A percentile compares a stretch with the other conserved stretches of the same genome.
Conservation (phyloP, 2,888 invertebrate species). For the Drosophila putrida region DNA sequence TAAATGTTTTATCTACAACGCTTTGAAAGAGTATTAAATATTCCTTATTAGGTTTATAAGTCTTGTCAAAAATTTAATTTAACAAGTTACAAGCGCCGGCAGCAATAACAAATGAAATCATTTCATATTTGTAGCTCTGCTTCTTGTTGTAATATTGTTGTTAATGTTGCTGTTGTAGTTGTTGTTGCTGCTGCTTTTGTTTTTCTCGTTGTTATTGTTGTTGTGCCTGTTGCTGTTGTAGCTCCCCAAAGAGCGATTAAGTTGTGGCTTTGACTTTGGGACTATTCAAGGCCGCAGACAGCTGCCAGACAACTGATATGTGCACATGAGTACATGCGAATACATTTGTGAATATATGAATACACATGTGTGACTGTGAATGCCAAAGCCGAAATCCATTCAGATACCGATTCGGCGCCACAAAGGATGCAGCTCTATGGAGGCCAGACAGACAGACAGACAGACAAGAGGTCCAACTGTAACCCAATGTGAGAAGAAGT, state of each 20-base stretch:
- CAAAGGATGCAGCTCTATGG: slow-evolving; percentile 54
- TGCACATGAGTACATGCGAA: slow-evolving; percentile 75
- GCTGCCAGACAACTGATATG: slow-evolving; percentile 83
- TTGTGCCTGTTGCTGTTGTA: slow-evolving; percentile 23
- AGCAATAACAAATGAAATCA: slow-evolving; percentile 55
- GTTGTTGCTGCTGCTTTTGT: slow-evolving; percentile 29
- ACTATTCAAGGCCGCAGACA: slow-evolving; percentile 78
- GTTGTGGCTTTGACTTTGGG: slow-evolving; percentile 75
- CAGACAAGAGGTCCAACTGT: slow-evolving; percentile 29
- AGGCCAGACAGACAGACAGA: slow-evolving; percentile 45
- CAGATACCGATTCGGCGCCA: slow-evolving; percentile 62
- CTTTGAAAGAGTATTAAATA: neutral
- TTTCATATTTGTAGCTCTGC: slow-evolving; percentile 32
- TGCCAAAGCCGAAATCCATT: slow-evolving; percentile 60
- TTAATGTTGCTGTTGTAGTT: slow-evolving; percentile 25
- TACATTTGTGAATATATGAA: slow-evolving; percentile 32
- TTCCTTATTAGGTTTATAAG: neutral
- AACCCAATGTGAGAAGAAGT: slow-evolving; percentile 19
- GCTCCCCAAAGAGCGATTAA: slow-evolving; percentile 66
- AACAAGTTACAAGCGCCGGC: slow-evolving; percentile 10
- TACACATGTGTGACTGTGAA: slow-evolving; percentile 20
- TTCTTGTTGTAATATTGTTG: slow-evolving; percentile 9
- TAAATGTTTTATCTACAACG: no score
- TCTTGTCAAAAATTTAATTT: slow-evolving; percentile 18
- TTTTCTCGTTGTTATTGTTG: slow-evolving; percentile 23